Percentiles rank a stretch among this genome's conserved stretches.
phyloP scores from a whole-genome alignment of 2,113 vertebrate species.

The Platycercus adscitus region DNA sequence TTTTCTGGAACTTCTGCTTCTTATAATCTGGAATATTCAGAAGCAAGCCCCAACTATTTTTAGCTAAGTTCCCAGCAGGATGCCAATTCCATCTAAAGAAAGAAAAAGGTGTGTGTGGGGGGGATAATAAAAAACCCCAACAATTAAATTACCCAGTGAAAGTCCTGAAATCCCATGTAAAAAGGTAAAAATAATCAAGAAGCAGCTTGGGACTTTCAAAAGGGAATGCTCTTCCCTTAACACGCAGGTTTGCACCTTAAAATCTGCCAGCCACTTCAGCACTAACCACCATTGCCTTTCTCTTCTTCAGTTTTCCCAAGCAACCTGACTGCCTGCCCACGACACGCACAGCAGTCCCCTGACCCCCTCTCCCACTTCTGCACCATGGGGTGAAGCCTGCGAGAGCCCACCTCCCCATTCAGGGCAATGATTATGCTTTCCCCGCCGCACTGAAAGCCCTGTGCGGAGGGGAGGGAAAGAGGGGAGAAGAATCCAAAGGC shows the following conservation, averaged over 20 bases:
- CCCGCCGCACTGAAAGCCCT: constrained; percentile 78
- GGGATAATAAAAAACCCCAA: neutral
- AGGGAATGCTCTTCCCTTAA: neutral
- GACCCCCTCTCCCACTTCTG: neutral
- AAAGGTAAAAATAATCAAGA: neutral
- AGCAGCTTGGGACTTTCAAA: neutral
- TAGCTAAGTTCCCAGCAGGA: neutral
- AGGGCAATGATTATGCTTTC: constrained; percentile 65
- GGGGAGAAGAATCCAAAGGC: constrained; percentile 75
- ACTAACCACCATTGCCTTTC: neutral
- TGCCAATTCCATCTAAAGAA: neutral
- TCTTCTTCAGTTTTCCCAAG: neutral
- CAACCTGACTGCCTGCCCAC: neutral
- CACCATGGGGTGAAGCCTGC: neutral
- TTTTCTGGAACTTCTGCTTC: constrained; percentile 4
- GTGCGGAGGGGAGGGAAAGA: constrained; percentile 54
- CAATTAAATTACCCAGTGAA: neutral
- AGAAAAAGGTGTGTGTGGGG: neutral
- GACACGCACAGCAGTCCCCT: neutral
- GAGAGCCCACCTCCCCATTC: constrained; percentile 78
- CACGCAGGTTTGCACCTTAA: neutral
- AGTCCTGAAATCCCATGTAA: neutral
- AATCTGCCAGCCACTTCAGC: neutral
- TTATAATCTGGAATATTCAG: neutral
- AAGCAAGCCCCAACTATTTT: neutral